phyloP scores from a whole-genome alignment of 2,888 invertebrate species.

The Aquatica leii region DNA sequence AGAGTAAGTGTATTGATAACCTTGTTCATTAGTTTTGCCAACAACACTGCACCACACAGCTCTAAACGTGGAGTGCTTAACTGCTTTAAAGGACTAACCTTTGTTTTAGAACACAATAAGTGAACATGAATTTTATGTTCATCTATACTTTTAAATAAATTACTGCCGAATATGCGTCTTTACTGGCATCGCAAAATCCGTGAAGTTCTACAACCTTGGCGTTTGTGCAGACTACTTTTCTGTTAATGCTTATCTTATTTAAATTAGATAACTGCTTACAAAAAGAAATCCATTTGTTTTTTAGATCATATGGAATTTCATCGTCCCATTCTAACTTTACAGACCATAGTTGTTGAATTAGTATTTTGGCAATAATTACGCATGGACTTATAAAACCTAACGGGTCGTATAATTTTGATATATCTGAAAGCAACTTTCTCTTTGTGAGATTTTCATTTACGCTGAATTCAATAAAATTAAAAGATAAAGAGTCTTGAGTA shows the following conservation, averaged over 20 bases:
- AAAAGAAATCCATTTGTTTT: background rate
- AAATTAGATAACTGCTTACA: background rate
- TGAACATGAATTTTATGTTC: background rate
- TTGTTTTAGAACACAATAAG: conserved; percentile 43
- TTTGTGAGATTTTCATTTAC: background rate
- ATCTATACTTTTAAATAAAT: conserved; percentile 39
- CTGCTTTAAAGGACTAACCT: conserved; percentile 37
- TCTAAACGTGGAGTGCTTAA: conserved; percentile 39
- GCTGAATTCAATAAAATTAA: too few relatives aligned
- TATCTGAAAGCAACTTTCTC: too few relatives aligned
- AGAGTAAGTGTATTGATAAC: conserved; percentile 19
- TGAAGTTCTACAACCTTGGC: conserved; percentile 30
- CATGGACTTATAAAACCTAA: background rate
- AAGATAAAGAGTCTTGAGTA: too few relatives aligned
- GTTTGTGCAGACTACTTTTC: background rate
- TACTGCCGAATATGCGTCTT: conserved; percentile 42
- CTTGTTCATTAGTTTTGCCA: conserved; percentile 28
- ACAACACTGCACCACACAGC: conserved; percentile 37
- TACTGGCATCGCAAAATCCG: conserved; percentile 41
- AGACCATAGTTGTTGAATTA: background rate
- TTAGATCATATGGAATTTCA: background rate
- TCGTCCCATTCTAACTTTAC: background rate
- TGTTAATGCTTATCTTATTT: background rate
- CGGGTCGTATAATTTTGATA: conserved; percentile 9
- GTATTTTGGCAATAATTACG: background rate